These are phyloP conservation scores for Bujurquina vittata DNA, from an alignment of 2,113 vertebrate genomes.

Conservation along the genomic window DNA sequence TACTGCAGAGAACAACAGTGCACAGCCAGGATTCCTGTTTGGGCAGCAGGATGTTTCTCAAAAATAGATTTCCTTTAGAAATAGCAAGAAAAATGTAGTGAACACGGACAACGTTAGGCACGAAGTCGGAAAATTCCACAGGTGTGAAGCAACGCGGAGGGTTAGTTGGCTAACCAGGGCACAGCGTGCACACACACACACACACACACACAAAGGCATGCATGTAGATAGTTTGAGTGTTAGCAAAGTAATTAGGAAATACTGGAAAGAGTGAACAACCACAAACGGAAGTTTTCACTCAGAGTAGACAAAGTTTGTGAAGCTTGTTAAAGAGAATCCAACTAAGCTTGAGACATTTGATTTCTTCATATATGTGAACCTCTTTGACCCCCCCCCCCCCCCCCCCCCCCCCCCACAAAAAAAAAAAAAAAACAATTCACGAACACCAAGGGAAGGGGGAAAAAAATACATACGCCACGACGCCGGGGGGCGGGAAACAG, in stretches of 20 bases:
- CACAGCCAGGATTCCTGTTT: not conserved
- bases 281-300: conserved; percentile 31
- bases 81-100: not conserved
- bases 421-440: too few species aligned
- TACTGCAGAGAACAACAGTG: not conserved
- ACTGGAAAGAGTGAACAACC: conserved; percentile 19
- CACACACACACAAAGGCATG: not conserved
- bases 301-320: not conserved
- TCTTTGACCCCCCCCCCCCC: too few species aligned
- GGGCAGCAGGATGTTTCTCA: not conserved
- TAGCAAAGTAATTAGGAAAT: conserved; percentile 55
- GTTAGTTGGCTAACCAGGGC: conserved; percentile 44
- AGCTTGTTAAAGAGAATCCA: not conserved
- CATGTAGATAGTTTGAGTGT: conserved; percentile 44
- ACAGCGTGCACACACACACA: conserved; percentile 14
- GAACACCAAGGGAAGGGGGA: too few species aligned
- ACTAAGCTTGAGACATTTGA: not conserved
- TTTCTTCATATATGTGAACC: not conserved
- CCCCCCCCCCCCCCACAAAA: too few species aligned
- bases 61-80: not conserved
- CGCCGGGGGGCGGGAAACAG: too few species aligned
- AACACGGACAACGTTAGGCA: not conserved
- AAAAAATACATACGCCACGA: too few species aligned
- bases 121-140: conserved; percentile 57
- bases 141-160: conserved; percentile 44